Evolutionary conservation across 1,140 invertebrate genomes (phyloP), one percentile per base, ranked within the genome.

Genomic region (Drosophila orena): DNA sequence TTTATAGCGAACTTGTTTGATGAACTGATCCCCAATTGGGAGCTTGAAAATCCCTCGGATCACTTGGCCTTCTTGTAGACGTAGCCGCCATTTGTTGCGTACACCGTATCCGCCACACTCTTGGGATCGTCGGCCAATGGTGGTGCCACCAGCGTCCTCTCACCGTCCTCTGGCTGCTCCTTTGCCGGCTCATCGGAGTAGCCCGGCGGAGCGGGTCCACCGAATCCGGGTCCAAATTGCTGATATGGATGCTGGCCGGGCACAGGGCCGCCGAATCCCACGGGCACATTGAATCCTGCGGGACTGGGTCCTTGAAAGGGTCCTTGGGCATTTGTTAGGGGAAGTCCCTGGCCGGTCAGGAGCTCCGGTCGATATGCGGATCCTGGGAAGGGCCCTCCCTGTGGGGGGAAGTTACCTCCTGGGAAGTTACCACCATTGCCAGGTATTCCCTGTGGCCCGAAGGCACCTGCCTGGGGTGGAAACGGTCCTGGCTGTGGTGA

Each of bases 1-100:
- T 88, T 88, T 88, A 89, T 81, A 49, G 62, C 68, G 57, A 79
- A 75, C 46, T 20, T 44, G 17, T 43, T 62, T 35, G 69, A 30
- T 35, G 44, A 34, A 17, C 55, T 14, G n/a, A n/a, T n/a, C n/a
- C 40, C 38, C 17, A 35, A 15, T 17, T 50, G 20, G 14, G 35
- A 38, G 46, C 70, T 71, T 79, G 79, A 75, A 79, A 75, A 22
- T 54, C 56, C 11, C 2, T 20, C 59, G 62, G 5, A 22, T 88
- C 38, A 89, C 59, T 73, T 69, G 66, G 65, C 50, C 24, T 66
- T 64, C 42, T 88, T 68, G 75, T 91, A 91, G 53, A 91, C 68
- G 44, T 91, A 91, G 20, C 90, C 90, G 22, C 90, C 90, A 54
- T 91, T 91, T 20, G 90, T n/a, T 8, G 77, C 90, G 24, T 91